Evolutionary conservation across 2,888 invertebrate genomes (phyloP).

Genomic region (Kryphioiulus occultus): DNA sequence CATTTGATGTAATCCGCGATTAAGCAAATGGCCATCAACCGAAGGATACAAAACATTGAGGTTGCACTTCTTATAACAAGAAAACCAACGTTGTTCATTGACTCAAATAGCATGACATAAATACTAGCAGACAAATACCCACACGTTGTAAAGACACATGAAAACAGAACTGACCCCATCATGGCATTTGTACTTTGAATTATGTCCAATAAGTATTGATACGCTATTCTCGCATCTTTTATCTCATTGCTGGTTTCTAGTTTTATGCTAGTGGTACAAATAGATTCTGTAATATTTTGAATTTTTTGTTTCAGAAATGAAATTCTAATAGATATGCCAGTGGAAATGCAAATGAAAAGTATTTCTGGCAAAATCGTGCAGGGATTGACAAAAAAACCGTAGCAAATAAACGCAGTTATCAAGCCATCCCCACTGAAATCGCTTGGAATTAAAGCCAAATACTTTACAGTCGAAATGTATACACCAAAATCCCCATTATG

Average conservation of each 20-base stretch:
- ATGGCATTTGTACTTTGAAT: neutral
- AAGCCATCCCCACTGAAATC: neutral
- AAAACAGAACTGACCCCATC: neutral
- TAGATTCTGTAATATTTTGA: neutral
- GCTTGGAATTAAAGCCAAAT: neutral
- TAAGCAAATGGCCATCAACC: neutral
- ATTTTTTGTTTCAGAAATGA: neutral
- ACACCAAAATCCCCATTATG: neutral
- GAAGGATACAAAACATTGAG: neutral
- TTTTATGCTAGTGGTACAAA: neutral
- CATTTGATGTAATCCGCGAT: neutral
- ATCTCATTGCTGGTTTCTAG: neutral
- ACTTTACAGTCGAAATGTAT: neutral
- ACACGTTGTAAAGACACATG: neutral
- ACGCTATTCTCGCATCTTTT: neutral
- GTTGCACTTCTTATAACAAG: no score
- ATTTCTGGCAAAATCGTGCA: neutral
- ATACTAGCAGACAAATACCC: neutral
- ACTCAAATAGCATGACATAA: neutral
- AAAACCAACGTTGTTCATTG: neutral
- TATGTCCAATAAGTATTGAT: neutral
- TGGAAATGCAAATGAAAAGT: neutral
- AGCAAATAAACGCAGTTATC: neutral
- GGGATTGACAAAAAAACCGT: neutral
- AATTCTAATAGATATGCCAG: neutral